phyloP scores from a whole-genome alignment of 2,888 invertebrate species.

The Phyllotreta cruciferae region DNA sequence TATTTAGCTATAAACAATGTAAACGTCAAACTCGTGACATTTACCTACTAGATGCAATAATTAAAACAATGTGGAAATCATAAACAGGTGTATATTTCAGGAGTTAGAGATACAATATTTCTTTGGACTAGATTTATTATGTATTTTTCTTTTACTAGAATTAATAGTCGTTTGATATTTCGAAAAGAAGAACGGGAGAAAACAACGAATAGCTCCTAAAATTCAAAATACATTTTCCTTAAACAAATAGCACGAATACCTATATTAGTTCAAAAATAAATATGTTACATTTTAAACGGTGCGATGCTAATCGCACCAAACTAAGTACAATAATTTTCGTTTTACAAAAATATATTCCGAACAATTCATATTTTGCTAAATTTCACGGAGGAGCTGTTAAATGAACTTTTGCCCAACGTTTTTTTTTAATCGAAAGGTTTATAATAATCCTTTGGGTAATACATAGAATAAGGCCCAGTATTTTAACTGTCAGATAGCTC shows the following conservation, averaged over 20 bases:
- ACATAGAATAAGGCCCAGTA: background rate
- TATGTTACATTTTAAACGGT: conserved; percentile 37
- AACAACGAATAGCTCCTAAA: conserved; percentile 34
- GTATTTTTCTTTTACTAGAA: conserved; percentile 33
- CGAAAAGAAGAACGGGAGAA: conserved; percentile 21
- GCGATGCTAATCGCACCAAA: conserved; percentile 4
- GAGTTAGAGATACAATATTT: conserved; percentile 44
- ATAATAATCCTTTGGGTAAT: background rate
- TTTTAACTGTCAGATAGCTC: background rate
- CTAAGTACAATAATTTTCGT: conserved; percentile 35
- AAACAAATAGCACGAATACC: conserved; percentile 34
- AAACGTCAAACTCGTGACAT: too few species aligned
- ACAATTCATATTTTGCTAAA: conserved; percentile 35
- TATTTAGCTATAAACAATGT: too few species aligned
- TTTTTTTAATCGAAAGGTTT: background rate
- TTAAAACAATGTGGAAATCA: too few species aligned
- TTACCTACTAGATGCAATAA: too few species aligned
- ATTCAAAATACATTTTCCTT: conserved; percentile 34
- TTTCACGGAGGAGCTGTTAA: conserved; percentile 22
- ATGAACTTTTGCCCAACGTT: conserved; percentile 3
- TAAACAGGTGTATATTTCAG: conserved; percentile 37
- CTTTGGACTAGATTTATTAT: conserved; percentile 47
- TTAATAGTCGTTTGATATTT: conserved; percentile 18
- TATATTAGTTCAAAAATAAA: conserved; percentile 37
- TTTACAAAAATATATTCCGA: conserved; percentile 41